Percentiles rank a stretch among this genome's conserved stretches.
Conservation (phyloP, 2,113 vertebrate species). For the Pheucticus melanocephalus region DNA sequence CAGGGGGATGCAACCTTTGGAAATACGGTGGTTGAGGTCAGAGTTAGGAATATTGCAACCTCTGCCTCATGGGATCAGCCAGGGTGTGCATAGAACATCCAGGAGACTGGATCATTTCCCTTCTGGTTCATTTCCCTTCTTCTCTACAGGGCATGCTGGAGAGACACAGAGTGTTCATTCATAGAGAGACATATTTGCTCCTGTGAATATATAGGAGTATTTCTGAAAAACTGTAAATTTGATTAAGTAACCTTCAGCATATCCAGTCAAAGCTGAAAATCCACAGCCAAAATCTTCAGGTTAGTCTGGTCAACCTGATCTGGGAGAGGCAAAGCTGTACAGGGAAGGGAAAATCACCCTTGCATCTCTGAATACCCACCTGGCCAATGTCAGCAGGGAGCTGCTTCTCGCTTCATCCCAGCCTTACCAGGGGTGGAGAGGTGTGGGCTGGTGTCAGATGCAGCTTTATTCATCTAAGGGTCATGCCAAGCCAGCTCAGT, state of each 20-base stretch:
- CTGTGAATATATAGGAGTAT: background rate
- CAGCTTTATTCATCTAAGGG: background rate
- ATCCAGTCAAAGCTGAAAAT: background rate
- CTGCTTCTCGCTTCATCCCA: background rate
- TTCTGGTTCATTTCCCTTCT: background rate
- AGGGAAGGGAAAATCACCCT: background rate
- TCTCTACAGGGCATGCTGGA: background rate
- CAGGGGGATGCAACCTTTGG: background rate
- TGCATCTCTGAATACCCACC: fast-evolving
- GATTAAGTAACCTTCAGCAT: background rate
- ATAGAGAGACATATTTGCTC: background rate
- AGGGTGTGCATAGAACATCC: background rate
- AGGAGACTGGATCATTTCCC: background rate
- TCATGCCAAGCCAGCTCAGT: background rate
- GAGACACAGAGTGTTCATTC: background rate
- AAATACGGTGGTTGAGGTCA: background rate
- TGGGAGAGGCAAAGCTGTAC: background rate
- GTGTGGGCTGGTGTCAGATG: background rate
- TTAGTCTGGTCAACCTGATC: background rate
- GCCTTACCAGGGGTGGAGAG: background rate
- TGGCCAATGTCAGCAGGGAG: background rate
- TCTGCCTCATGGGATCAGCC: background rate
- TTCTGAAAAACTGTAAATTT: background rate
- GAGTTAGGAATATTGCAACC: background rate
- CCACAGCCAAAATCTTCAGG: background rate